Conservation (phyloP, 2,888 invertebrate species). For the Tinea trinotella region DNA sequence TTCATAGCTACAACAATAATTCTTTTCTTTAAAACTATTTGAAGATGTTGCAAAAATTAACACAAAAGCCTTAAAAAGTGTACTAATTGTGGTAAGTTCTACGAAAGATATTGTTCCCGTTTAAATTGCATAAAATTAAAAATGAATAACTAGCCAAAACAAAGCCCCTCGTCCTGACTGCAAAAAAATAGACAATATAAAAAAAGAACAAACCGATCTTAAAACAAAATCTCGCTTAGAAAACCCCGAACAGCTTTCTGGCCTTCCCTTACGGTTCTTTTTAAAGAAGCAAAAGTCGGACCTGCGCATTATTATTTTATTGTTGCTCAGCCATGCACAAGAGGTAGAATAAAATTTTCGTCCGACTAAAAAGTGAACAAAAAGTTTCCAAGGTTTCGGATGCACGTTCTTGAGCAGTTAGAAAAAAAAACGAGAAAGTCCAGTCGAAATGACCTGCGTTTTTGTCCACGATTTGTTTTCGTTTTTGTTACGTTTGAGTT, state of each 20-base stretch:
- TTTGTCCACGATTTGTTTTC: conserved; percentile 69
- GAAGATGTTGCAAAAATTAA: neutral
- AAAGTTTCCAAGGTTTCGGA: conserved; percentile 60
- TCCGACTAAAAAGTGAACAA: conserved; percentile 46
- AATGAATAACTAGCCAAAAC: conserved; percentile 8
- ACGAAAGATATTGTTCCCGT: conserved; percentile 3
- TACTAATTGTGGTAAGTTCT: neutral
- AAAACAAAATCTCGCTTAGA: conserved; percentile 61
- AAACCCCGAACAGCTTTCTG: conserved; percentile 46
- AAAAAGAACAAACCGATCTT: conserved; percentile 47
- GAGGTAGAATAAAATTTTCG: conserved; percentile 54
- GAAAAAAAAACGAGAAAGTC: conserved; percentile 68
- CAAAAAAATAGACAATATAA: conserved; percentile 48
- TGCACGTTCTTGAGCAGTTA: conserved; percentile 64
- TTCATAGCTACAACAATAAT: no score
- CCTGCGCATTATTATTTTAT: conserved; percentile 63
- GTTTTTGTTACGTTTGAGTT: conserved; percentile 70
- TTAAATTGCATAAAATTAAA: conserved; percentile 10
- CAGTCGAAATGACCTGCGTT: conserved; percentile 69
- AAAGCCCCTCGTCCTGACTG: conserved; percentile 41
- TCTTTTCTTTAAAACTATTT: no score
- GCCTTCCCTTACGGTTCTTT: conserved; percentile 52
- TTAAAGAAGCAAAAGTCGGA: conserved; percentile 41
- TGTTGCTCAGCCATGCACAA: conserved; percentile 56
- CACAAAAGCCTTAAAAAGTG: neutral